Evolutionary conservation across 2,797 vertebrate genomes (phyloP), one percentile per base, ranked within the genome.

Genomic region (Chelonia mydas): DNA sequence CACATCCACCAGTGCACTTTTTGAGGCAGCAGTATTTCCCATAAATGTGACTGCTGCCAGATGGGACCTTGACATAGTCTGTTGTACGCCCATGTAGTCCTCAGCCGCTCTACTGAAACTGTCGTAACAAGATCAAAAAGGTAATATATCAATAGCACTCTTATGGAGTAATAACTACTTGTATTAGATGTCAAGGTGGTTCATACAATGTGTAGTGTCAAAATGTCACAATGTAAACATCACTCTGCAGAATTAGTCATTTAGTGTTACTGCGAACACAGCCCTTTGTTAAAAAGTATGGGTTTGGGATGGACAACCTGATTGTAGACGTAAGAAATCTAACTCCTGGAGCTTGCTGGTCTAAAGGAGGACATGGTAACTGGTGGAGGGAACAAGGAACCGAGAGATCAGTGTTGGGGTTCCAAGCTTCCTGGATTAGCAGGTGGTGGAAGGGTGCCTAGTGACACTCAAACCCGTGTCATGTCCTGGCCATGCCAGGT

Each of bases 151-250:
- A 82, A 45, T 94, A 76, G 90, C 87, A 86, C 77, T 55, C 57
- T 90, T 87, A 83, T 11, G 59, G 94, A 93, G 61, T 95, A 92
- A 89, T 80, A 95, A 85, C 74, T 91, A 33, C 84, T 96, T 84
- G 50, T 83, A 50, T 17, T 89, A 90, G 87, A 57, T 88, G 89
- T 93, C 88, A 83, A 47, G 78, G 88, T 95, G 81, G 49, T 77
- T 84, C 82, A 76, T 5, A 2, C 37, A 3, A 81, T 12, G 13
- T 81, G 47, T 65, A 87, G 61, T 81, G 76, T 31, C 31, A 55
- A 94, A 91, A 89, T 49, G 21, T 45, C 83, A 80, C 49, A 3
- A 86, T 12, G 3, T n/a, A 2, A 88, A 86, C 95, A 79, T 41
- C 6, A 19, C 23, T 61, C 53, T 81, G 84, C 82, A 81, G 1